phyloP scores from a whole-genome alignment of 2,888 invertebrate species.

The Embidobia sp. region DNA sequence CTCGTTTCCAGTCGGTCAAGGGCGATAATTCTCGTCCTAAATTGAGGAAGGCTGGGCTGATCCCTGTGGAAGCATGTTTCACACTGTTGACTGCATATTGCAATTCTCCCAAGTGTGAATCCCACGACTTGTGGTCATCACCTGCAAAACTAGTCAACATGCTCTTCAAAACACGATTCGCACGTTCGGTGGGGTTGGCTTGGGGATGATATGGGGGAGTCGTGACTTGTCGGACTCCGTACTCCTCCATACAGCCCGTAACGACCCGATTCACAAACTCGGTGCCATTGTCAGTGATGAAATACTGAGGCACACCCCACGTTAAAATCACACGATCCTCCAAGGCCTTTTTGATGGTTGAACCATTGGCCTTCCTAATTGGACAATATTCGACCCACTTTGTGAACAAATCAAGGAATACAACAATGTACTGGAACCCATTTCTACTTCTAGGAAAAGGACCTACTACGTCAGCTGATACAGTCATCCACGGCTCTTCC shows the following conservation, averaged over 20 bases:
- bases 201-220: no score
- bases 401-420: not conserved
- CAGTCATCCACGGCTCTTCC: not conserved
- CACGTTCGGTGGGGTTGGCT: not conserved
- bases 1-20: no score
- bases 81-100: no score
- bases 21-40: no score
- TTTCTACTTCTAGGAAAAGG: not conserved
- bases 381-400: not conserved
- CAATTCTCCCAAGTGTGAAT: no score
- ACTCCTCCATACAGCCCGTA: no score
- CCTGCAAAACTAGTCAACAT: no score
- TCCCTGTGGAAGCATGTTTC: no score
- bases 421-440: not conserved
- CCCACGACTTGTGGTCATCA: no score
- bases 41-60: no score
- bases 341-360: no score
- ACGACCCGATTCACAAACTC: not conserved
- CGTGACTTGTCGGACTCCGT: no score
- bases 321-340: not conserved
- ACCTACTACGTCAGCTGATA: not conserved
- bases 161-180: not conserved
- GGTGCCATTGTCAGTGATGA: not conserved
- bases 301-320: not conserved
- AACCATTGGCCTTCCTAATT: not conserved